Conservation (phyloP, 2,113 vertebrate genomes). For the Atherinomorus stipes region DNA sequence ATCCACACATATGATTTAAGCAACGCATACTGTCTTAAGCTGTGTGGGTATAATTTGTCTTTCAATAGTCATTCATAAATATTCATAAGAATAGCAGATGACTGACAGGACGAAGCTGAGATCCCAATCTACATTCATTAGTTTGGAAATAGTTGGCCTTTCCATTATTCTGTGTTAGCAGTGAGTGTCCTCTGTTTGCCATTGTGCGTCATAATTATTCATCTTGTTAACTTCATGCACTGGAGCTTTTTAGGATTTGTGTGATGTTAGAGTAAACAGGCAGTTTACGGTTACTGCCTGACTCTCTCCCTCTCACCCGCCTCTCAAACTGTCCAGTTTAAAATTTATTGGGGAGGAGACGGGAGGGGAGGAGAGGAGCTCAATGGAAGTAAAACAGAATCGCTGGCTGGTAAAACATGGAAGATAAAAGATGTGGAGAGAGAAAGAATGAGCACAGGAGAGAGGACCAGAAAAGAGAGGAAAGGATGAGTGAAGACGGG, state of each 20-base stretch:
- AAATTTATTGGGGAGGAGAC: conserved; percentile 5
- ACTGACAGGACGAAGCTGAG: conserved; percentile 26
- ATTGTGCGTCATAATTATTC: conserved; percentile 55
- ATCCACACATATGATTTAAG: background rate
- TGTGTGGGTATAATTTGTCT: background rate
- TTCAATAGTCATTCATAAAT: conserved; percentile 37
- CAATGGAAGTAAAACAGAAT: conserved; percentile 6
- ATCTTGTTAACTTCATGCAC: conserved; percentile 42
- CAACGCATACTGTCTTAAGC: background rate
- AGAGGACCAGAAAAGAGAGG: conserved; percentile 13
- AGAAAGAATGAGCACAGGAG: background rate
- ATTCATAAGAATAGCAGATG: conserved; percentile 48
- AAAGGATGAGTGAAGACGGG: conserved; percentile 8
- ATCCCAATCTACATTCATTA: conserved; percentile 45
- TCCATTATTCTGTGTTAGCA: conserved; percentile 17
- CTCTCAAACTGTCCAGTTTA: conserved; percentile 25
- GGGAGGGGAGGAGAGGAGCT: background rate
- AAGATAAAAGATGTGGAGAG: background rate
- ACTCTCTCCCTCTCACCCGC: conserved; percentile 17
- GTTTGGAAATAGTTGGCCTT: conserved; percentile 43
- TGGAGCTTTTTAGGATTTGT: conserved; percentile 41
- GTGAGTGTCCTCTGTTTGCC: conserved; percentile 54
- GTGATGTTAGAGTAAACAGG: conserved; percentile 52
- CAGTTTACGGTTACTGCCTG: conserved; percentile 34
- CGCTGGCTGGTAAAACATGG: conserved; percentile 14